phyloP scores from a whole-genome alignment of 2,113 vertebrate genomes.

The Anas platyrhynchos region DNA sequence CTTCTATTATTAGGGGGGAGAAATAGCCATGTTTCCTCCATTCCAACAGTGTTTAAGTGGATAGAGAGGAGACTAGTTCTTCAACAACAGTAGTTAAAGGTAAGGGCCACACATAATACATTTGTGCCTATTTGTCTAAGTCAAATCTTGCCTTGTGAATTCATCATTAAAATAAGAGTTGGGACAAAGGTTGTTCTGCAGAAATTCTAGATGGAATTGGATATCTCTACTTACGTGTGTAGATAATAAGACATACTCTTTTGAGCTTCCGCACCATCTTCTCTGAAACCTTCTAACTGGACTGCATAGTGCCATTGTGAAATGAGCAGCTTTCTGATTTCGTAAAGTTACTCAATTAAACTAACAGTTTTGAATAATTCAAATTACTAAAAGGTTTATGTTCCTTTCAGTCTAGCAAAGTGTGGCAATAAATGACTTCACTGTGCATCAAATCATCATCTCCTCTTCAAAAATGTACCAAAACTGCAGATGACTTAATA shows the following conservation, averaged over 20 bases:
- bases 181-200: background rate
- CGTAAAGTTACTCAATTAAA: background rate
- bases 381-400: background rate
- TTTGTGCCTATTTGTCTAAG: background rate
- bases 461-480: background rate
- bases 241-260: background rate
- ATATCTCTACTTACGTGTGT: background rate
- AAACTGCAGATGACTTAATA: background rate
- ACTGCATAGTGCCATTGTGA: background rate
- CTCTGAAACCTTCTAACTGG: background rate
- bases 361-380: background rate
- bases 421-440: background rate
- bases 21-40: background rate
- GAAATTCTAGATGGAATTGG: background rate
- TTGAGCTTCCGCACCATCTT: background rate
- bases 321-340: background rate
- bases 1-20: background rate
- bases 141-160: background rate
- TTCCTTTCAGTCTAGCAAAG: background rate
- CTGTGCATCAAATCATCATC: background rate
- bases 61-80: background rate
- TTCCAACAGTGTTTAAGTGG: background rate
- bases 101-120: background rate
- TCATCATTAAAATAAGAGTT: background rate
- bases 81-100: background rate